Evolutionary conservation across 2,113 vertebrate genomes (phyloP), one percentile per base, ranked within the genome.

Genomic region (Gavia stellata): DNA sequence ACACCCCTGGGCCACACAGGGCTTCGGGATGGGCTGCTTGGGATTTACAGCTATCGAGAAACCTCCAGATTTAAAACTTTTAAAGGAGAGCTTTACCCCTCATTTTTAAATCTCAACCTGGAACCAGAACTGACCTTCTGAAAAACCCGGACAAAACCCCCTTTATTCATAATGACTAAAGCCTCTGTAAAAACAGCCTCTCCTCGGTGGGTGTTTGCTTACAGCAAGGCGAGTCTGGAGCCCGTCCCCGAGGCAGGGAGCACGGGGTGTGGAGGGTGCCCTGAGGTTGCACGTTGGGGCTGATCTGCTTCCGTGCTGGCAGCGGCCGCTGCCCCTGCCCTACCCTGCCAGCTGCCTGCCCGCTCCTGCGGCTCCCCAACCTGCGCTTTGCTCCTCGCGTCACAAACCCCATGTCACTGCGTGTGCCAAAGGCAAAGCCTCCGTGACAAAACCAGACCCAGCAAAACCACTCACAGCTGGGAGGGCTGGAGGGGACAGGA

Each of bases 381-480:
- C 61, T 0, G 0, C 1, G 0, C 40, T 61, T 15, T 17, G 24
- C 68, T 70, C 29, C 47, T 80, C 2, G 0, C 52, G 58, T 33
- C 61, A 49, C 58, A 67, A 63, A 34, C 25, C 20, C 52, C 12
- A 1, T 0, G 0, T 6, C 17, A 4, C 23, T 5, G 26, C 23
- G 0, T 1, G 1, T 17, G 47, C 44, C 5, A 1, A 61, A 73
- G 29, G 36, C 23, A 45, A 44, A 79, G 62, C 45, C 59, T 14
- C 59, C 44, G 3, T 5, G 28, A 40, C 2, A 33, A 79, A 88
- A 63, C 20, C 63, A 77, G 53, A n/a, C 19, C 40, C 77, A 77
- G 65, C 24, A 74, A 73, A 81, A 7, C 26, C 31, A 9, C 29
- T 9, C 33, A 11, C 5, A 13, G 33, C 20, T 24, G 36, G 45